A percentile compares a stretch with the other conserved stretches of the same genome.
Evolutionary conservation across 2,113 vertebrate species (phyloP).

Genomic region (Spilogale gracilis): DNA sequence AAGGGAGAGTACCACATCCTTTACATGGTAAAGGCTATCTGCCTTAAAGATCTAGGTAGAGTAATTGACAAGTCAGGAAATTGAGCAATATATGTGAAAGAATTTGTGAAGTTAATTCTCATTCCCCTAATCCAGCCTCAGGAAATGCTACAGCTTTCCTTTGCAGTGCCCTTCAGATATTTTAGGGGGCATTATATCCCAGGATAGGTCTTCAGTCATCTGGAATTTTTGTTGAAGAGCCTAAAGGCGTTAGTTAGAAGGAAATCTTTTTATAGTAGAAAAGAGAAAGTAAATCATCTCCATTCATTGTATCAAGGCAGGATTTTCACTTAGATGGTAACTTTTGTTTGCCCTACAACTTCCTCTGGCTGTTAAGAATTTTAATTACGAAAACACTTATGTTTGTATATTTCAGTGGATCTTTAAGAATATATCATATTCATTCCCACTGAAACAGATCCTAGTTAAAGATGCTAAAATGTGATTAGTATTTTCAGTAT

Average conservation of each 20-base stretch:
- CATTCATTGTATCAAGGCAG: slow-evolving; percentile 42
- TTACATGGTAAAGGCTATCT: neutral
- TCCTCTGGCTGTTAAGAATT: slow-evolving; percentile 50
- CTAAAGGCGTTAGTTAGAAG: neutral
- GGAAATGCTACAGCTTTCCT: slow-evolving; percentile 35
- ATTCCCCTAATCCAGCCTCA: slow-evolving; percentile 28
- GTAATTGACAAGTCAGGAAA: slow-evolving; percentile 63
- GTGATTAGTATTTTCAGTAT: slow-evolving; percentile 36
- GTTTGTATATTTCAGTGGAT: neutral
- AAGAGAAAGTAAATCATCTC: slow-evolving; percentile 58
- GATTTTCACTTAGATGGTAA: slow-evolving; percentile 52
- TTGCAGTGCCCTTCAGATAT: neutral
- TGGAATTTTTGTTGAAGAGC: slow-evolving; percentile 58
- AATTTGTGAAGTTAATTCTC: slow-evolving; percentile 57
- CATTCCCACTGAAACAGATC: slow-evolving; percentile 13
- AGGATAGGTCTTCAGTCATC: slow-evolving; percentile 49
- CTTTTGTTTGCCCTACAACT: slow-evolving; percentile 23
- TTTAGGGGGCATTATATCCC: slow-evolving; percentile 50
- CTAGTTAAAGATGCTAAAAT: slow-evolving; percentile 42
- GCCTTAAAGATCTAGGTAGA: slow-evolving; percentile 44
- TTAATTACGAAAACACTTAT: neutral
- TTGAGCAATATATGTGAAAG: slow-evolving; percentile 52
- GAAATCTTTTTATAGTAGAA: slow-evolving; percentile 58
- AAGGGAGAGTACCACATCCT: slow-evolving; percentile 44
- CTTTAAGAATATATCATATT: slow-evolving; percentile 39